phyloP scores from a whole-genome alignment of 2,113 vertebrate genomes.

The Cryptomyrus ogoouensis region DNA sequence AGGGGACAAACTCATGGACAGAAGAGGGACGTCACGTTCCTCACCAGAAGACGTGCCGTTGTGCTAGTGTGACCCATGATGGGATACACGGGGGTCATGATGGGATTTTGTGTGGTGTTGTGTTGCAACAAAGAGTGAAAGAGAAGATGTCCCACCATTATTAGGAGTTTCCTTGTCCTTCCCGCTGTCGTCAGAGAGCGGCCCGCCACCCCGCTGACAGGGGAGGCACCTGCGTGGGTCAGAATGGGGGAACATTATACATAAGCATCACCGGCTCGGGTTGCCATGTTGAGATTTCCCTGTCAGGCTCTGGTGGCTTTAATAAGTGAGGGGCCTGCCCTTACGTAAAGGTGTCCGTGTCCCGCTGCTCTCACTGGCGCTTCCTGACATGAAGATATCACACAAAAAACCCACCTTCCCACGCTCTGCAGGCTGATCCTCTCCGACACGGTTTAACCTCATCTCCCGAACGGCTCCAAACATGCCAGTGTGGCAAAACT shows the following conservation, averaged over 20 bases:
- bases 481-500: constrained; percentile 29
- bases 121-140: neutral
- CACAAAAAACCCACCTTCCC: neutral
- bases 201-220: constrained; percentile 46
- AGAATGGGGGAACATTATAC: neutral
- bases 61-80: neutral
- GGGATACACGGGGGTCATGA: neutral
- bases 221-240: constrained; percentile 52
- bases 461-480: neutral
- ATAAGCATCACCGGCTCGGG: neutral
- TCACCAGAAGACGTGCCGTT: neutral
- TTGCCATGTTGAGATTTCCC: neutral
- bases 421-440: neutral
- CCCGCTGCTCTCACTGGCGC: neutral
- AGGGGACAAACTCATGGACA: neutral
- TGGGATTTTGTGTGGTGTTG: neutral
- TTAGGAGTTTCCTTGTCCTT: constrained; percentile 37
- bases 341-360: neutral
- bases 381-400: neutral
- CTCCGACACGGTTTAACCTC: neutral
- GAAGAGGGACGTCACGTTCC: neutral
- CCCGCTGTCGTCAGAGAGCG: constrained; percentile 35
- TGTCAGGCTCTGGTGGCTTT: neutral
- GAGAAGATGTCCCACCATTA: constrained; percentile 41
- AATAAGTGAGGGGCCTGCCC: neutral